Evolutionary conservation across 2,888 invertebrate species (phyloP).

Genomic region (Masnerella sp.): DNA sequence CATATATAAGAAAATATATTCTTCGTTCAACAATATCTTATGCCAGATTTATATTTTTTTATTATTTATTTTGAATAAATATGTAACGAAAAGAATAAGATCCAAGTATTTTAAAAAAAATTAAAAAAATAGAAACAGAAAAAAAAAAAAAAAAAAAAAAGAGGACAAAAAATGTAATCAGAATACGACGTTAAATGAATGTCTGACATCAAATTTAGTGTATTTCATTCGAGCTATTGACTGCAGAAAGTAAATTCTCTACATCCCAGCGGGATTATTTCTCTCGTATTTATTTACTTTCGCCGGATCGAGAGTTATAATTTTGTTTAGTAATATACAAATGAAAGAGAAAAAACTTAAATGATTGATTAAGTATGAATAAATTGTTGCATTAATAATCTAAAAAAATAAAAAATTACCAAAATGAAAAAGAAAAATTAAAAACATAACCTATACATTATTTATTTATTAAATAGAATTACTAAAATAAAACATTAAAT

Average conservation of each 20-base stretch:
- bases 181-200: neutral
- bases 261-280: neutral
- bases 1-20: neutral
- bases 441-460: too few relatives aligned
- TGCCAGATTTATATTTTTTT: too few relatives aligned
- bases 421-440: too few relatives aligned
- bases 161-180: neutral
- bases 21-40: too few relatives aligned
- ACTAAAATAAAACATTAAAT: too few relatives aligned
- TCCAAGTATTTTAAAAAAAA: neutral
- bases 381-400: too few relatives aligned
- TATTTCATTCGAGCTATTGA: neutral
- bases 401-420: too few relatives aligned
- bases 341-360: neutral
- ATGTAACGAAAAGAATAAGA: too few relatives aligned
- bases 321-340: neutral
- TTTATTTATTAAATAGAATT: too few relatives aligned
- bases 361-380: neutral
- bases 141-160: neutral
- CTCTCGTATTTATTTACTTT: neutral
- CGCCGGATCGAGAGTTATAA: neutral
- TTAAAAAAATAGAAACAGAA: neutral
- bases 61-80: too few relatives aligned
- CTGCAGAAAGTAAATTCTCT: neutral
- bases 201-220: neutral